Evolutionary conservation across 2,113 vertebrate genomes (phyloP).

Genomic region (Mormoops blainvillei): DNA sequence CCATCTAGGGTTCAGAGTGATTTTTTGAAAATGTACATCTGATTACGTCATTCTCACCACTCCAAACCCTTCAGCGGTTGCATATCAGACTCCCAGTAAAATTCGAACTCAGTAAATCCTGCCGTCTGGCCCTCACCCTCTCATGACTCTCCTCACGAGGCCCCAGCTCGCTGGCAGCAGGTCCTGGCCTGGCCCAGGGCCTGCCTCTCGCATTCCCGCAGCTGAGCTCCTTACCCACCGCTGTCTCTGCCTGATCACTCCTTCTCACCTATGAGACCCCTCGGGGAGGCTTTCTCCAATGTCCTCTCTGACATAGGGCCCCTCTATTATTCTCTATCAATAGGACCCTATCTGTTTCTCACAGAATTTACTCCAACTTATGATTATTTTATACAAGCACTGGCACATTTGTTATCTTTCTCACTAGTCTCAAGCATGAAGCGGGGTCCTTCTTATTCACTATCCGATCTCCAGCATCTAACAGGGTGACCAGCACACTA

Average conservation of each 20-base stretch:
- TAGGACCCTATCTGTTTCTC: background rate
- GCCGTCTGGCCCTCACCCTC: background rate
- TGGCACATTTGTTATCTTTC: background rate
- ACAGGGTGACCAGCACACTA: background rate
- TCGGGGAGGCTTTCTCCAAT: background rate
- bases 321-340: background rate
- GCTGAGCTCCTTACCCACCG: fast-evolving
- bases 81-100: background rate
- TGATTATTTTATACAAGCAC: background rate
- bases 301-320: background rate
- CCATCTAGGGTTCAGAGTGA: background rate
- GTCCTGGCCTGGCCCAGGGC: fast-evolving
- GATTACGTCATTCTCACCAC: background rate
- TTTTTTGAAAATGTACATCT: background rate
- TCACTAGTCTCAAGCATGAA: background rate
- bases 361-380: background rate
- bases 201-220: background rate
- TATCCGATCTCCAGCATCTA: background rate
- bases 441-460: background rate
- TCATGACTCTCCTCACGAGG: background rate
- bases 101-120: background rate
- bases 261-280: background rate
- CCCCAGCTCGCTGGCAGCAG: background rate
- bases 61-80: background rate
- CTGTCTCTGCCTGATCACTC: background rate